Conservation (phyloP, 2,797 vertebrate species). For the Pristis pectinata region DNA sequence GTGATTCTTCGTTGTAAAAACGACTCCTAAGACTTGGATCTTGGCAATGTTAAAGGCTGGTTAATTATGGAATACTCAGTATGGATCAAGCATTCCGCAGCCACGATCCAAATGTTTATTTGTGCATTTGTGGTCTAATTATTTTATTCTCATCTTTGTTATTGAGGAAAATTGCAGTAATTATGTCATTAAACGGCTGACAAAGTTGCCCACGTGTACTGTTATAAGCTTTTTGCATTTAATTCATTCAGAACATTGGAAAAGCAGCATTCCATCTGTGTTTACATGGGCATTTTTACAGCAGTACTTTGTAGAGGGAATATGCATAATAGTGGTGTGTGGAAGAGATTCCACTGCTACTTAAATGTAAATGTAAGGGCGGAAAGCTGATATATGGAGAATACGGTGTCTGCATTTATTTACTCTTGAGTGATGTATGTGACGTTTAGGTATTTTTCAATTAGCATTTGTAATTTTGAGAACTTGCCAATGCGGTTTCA, state of each 20-base stretch:
- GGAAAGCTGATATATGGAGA: background rate
- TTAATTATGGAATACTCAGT: background rate
- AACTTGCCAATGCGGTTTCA: background rate
- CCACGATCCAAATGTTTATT: background rate
- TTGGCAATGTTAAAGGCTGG: background rate
- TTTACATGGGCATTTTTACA: background rate
- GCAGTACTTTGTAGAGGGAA: background rate
- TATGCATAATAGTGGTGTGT: background rate
- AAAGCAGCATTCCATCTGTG: background rate
- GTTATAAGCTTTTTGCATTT: background rate
- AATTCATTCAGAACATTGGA: too few species aligned
- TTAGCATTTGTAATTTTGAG: background rate
- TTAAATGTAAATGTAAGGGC: background rate
- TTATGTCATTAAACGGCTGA: background rate
- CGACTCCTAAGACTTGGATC: background rate
- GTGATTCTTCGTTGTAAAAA: background rate
- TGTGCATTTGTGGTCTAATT: background rate
- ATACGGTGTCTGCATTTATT: background rate
- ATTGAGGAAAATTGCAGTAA: background rate
- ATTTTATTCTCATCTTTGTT: background rate
- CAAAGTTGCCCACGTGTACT: background rate
- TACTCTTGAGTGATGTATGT: too few species aligned
- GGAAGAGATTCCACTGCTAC: background rate
- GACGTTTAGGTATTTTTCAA: background rate
- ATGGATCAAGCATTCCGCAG: background rate